Conservation (phyloP, 2,797 vertebrate genomes). For the Hapalemur alaotrensis region DNA sequence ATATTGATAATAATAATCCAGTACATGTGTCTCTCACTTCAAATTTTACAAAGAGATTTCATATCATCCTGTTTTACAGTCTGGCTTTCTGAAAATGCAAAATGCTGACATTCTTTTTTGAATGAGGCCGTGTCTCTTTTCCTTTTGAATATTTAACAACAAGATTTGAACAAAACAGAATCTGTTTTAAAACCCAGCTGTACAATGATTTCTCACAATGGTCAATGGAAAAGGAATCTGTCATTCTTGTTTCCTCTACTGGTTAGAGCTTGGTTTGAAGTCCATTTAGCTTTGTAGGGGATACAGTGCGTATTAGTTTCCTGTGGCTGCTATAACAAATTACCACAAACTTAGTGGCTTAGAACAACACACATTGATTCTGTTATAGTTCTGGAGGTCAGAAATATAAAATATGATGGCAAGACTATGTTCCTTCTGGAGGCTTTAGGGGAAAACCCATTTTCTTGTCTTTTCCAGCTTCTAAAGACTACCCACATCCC, state of each 20-base stretch:
- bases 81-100: constrained; percentile 57
- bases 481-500: background rate
- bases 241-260: background rate
- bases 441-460: background rate
- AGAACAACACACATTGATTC: background rate
- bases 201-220: constrained; percentile 50
- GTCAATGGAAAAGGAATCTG: background rate
- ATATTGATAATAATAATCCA: constrained; percentile 69
- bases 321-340: constrained; percentile 3
- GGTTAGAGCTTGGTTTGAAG: background rate
- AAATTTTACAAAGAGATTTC: constrained; percentile 65
- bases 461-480: background rate
- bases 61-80: constrained; percentile 65
- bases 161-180: constrained; percentile 62
- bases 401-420: background rate
- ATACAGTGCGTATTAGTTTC: background rate
- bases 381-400: background rate
- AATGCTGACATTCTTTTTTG: constrained; percentile 62
- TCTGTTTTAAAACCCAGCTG: constrained; percentile 66
- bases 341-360: background rate
- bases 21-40: constrained; percentile 64
- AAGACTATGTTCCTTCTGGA: background rate
- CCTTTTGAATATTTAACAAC: constrained; percentile 70
- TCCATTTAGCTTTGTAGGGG: background rate
- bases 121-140: constrained; percentile 57